phyloP scores from a whole-genome alignment of 2,113 vertebrate species.

The Semicossyphus pulcher region DNA sequence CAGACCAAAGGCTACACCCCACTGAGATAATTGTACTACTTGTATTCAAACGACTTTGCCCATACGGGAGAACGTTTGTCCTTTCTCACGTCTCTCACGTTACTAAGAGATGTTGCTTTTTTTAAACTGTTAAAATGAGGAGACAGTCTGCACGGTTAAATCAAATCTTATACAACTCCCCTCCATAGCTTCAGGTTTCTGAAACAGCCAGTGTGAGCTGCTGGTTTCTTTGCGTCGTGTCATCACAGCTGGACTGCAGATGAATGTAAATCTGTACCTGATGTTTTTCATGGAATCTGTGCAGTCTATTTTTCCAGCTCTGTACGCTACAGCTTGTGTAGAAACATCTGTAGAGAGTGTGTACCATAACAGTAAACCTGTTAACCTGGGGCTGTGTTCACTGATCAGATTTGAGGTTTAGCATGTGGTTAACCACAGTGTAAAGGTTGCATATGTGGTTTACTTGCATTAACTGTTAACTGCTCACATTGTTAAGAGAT shows the following conservation, averaged over 20 bases:
- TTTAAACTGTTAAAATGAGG: conserved; percentile 4
- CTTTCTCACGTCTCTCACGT: background rate
- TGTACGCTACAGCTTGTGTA: background rate
- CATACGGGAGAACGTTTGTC: background rate
- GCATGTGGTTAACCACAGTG: conserved; percentile 53
- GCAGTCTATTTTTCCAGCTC: background rate
- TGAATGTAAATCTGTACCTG: conserved; percentile 29
- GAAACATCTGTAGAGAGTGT: conserved; percentile 39
- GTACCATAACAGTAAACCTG: conserved; percentile 20
- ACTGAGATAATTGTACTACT: conserved; percentile 20
- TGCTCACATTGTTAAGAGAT: conserved; percentile 10
- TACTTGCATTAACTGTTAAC: conserved; percentile 27
- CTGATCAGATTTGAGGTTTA: conserved; percentile 23
- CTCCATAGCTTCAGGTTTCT: conserved; percentile 2
- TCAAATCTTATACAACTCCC: background rate
- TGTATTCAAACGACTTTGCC: conserved; percentile 5
- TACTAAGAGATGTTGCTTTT: conserved; percentile 11
- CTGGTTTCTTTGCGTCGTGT: background rate
- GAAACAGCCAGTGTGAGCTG: background rate
- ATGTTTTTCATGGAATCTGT: conserved; percentile 14
- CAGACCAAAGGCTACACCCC: conserved; percentile 24
- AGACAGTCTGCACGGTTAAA: background rate
- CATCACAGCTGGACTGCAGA: conserved; percentile 38
- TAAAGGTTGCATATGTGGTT: conserved; percentile 32
- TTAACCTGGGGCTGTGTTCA: conserved; percentile 12